Evolutionary conservation across 2,797 vertebrate species (phyloP), one percentile per base, ranked within the genome.

Genomic region (Peromyscus attwateri): DNA sequence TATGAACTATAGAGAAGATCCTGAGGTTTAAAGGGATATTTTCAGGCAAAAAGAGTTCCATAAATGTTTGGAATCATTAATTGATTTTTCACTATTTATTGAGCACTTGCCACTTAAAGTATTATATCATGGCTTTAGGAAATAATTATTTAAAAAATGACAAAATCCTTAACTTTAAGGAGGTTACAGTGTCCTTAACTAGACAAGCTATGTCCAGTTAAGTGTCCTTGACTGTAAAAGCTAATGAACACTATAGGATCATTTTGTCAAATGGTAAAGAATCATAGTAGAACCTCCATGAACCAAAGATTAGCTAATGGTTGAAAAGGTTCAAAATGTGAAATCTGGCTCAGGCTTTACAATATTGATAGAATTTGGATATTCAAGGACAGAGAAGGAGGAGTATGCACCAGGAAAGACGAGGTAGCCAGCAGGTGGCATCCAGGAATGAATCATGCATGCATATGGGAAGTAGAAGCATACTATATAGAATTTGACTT

Each of bases 1-100:
- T n/a, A 37, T 91, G 46, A 93, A 80, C 21, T 57, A 91, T 13
- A 87, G 60, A 92, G 70, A 88, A 82, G 68, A 77, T 73, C n/a
- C 57, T 87, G 13, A 92, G 37, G 46, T 89, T 82, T 94, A 49
- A 25, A 55, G 23, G 79, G 75, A 85, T 76, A 66, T 52, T 89
- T 91, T 95, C 57, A 87, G 40, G 60, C 52, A 71, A 90, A 92
- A 92, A 66, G 49, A 89, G 90, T 37, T 80, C 95, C 23, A 73
- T 91, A 43, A 82, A 70, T 80, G 68, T 87, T 96, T 87, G 64
- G 34, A 80, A 71, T 64, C 23, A 25, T 55, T 89, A 21, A 66
- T 16, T 80, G 37, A 83, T n/a, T 81, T 27, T 25, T 96, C 25
- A 64, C 17, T 87, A 49, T 81, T 88, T 87, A 49, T 60, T 71